A percentile compares a stretch with the other conserved stretches of the same genome.
Evolutionary conservation across 2,888 invertebrate genomes (phyloP).

Genomic region (Kuschelorhynchus macadamiae): DNA sequence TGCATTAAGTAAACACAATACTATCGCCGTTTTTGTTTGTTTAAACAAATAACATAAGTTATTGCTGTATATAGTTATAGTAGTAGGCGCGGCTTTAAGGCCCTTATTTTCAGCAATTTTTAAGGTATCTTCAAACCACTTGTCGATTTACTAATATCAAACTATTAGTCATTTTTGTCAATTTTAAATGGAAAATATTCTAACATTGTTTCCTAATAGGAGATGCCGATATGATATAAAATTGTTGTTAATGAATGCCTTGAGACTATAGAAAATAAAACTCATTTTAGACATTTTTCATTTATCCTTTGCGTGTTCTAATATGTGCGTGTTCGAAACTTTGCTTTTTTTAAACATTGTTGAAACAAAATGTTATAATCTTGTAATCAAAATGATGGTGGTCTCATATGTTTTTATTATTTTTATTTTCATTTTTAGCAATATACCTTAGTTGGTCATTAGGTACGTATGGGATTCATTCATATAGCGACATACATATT

Average conservation of each 20-base stretch:
- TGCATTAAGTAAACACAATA: slow-evolving; percentile 16
- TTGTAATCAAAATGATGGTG: too few relatives aligned
- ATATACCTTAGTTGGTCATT: too few relatives aligned
- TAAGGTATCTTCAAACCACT: not conserved
- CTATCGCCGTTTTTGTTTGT: slow-evolving; percentile 28
- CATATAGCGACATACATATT: too few relatives aligned
- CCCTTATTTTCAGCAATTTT: slow-evolving; percentile 2
- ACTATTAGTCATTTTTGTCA: not conserved
- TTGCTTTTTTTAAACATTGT: slow-evolving; percentile 8
- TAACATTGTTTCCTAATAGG: too few relatives aligned
- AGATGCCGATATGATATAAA: not conserved
- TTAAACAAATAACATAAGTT: slow-evolving; percentile 12
- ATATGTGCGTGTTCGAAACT: slow-evolving; percentile 16
- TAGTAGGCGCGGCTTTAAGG: slow-evolving; percentile 10
- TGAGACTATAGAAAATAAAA: slow-evolving; percentile 14
- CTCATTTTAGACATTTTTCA: slow-evolving; percentile 12
- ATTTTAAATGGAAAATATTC: too few relatives aligned
- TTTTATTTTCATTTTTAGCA: too few relatives aligned
- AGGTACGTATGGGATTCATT: too few relatives aligned
- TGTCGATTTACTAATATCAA: not conserved
- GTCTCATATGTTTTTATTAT: too few relatives aligned
- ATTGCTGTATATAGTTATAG: slow-evolving; percentile 25
- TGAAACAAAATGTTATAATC: too few relatives aligned
- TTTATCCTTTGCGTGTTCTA: slow-evolving; percentile 12
- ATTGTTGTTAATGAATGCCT: slow-evolving; percentile 7